Evolutionary conservation across 2,797 vertebrate species (phyloP), one percentile per base, ranked within the genome.

Genomic region (Anguilla pacifica): DNA sequence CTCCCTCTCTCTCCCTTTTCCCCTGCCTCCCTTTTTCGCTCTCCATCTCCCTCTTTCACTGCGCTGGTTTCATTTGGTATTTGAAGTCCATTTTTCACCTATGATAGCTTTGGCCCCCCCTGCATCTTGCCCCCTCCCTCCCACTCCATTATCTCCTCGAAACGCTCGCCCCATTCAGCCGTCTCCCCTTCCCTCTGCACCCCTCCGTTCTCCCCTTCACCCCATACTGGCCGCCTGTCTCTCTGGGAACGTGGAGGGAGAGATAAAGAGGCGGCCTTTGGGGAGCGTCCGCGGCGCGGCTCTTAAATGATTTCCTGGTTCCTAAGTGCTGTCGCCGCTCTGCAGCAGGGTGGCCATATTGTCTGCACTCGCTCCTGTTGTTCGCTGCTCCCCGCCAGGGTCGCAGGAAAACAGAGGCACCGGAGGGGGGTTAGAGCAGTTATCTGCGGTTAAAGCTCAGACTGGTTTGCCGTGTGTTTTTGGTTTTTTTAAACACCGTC

Each of bases 141-240:
- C 11, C 17, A 10, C n/a, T 39, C 61, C 28, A 28, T 55, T 85
- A 70, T 89, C 25, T 77, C 7, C 35, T 28, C 46, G 4, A 81
- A 81, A 81, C n/a, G 31, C 74, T 51, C 70, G 1, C 43, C 83
- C 59, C 77, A 39, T 6, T 46, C 25, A 22, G 10, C 84, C 22
- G 28, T 55, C 79, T 61, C 51, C 84, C 15, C 6, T 72, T 49
- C 6, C 6, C 22, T 59, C 53, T 84, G 31, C 6, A 35, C 22
- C 67, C 83, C 17, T 83, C 49, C 31, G 2, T 84, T 35, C 11
- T n/a, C 83, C 67, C 53, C 51, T 28, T 22, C 17, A 3, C 35
- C 64, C 49, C 64, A 51, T 43, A 3, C 9, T 85, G 46, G 17
- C 88, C 91, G 92, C 92, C 93, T 94, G 92, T 91, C 88, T 89